phyloP scores from a whole-genome alignment of 1,140 invertebrate genomes.

The Plodia interpunctella region DNA sequence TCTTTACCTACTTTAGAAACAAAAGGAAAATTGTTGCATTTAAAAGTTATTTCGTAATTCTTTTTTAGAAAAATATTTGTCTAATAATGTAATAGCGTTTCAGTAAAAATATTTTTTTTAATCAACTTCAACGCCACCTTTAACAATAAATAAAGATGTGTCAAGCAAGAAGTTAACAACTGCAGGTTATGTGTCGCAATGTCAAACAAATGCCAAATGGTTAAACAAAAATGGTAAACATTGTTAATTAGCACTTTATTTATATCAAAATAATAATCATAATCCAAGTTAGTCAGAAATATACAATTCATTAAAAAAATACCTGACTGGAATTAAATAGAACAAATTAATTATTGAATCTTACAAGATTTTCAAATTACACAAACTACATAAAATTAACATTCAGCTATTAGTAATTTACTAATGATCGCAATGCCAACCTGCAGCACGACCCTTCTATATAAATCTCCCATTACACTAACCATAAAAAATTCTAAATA shows the following conservation, averaged over 20 bases:
- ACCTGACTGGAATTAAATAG: not conserved
- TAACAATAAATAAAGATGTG: not conserved
- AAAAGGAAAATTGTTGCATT: not conserved
- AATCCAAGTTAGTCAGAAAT: not conserved
- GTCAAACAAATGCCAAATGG: not conserved
- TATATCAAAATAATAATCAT: not conserved
- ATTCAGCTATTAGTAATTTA: slow-evolving; percentile 1
- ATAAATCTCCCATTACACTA: not conserved
- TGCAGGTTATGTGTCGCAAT: not conserved
- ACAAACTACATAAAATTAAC: not conserved
- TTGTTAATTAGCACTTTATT: not conserved
- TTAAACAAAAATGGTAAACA: not conserved
- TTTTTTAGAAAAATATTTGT: no score
- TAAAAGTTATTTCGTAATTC: not conserved
- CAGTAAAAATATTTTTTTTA: no score
- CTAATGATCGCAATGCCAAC: not conserved
- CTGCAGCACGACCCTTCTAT: slow-evolving; percentile 8
- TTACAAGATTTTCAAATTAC: no score
- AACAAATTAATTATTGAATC: not conserved
- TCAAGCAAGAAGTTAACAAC: no score
- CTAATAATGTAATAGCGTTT: no score
- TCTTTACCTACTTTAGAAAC: not conserved
- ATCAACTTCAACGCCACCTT: not conserved
- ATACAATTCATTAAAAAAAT: not conserved
- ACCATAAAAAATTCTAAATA: no score